phyloP scores from a whole-genome alignment of 2,888 invertebrate genomes.

The Rhorus exstirpatorius region DNA sequence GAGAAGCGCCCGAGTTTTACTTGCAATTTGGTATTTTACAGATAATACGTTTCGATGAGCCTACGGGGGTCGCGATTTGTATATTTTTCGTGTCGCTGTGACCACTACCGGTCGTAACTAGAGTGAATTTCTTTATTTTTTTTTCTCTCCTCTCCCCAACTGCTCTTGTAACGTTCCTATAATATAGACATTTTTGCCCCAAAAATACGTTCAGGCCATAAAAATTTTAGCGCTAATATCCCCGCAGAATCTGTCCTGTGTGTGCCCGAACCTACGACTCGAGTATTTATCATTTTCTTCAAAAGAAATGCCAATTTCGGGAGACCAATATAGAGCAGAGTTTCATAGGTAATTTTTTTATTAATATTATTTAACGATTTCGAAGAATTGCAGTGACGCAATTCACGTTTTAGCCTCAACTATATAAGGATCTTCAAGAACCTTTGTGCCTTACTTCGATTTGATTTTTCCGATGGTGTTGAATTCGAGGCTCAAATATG shows the following conservation, averaged over 20 bases:
- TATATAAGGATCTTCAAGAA: neutral
- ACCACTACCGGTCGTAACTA: slow-evolving; percentile 68
- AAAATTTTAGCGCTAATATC: neutral
- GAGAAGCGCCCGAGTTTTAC: slow-evolving; percentile 37
- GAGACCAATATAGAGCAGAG: slow-evolving; percentile 34
- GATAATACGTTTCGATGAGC: slow-evolving; percentile 20
- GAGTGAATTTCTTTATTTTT: slow-evolving; percentile 68
- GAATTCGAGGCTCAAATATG: neutral
- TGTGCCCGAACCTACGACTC: neutral
- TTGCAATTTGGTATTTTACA: slow-evolving; percentile 64
- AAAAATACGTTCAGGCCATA: slow-evolving; percentile 62
- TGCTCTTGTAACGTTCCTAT: slow-evolving; percentile 1
- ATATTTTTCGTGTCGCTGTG: slow-evolving; percentile 52
- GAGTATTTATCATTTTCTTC: slow-evolving; percentile 41
- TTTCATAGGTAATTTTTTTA: slow-evolving; percentile 11
- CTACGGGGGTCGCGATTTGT: slow-evolving; percentile 23
- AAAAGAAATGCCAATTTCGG: slow-evolving; percentile 29
- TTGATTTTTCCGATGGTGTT: neutral
- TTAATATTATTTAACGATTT: slow-evolving; percentile 54
- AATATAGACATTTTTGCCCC: slow-evolving; percentile 48
- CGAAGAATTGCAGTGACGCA: neutral
- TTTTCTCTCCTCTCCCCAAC: neutral
- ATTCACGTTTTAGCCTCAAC: neutral
- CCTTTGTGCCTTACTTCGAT: neutral
- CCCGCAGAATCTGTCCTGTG: neutral